A percentile compares a stretch with the other conserved stretches of the same genome.
These are phyloP conservation scores for Maccullochella peelii DNA, from an alignment of 2,113 vertebrate species.

Conservation along the genomic window DNA sequence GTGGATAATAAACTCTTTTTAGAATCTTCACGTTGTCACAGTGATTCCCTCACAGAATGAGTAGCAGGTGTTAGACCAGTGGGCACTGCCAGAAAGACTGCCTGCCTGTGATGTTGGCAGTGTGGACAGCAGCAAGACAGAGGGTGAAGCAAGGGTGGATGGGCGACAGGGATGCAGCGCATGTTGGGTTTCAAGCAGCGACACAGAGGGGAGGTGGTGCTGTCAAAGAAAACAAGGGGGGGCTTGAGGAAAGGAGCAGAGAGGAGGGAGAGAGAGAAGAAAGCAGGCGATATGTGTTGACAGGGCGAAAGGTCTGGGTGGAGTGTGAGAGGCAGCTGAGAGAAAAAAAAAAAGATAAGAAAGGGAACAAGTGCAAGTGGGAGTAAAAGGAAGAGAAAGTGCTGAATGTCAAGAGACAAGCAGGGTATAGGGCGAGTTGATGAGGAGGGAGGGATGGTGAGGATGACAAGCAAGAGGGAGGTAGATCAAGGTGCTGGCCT, in stretches of 20 bases:
- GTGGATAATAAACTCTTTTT: not conserved
- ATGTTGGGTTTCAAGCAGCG: constrained; percentile 43
- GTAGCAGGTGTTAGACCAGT: constrained; percentile 67
- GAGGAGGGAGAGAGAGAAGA: constrained; percentile 12
- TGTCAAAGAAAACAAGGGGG: constrained; percentile 31
- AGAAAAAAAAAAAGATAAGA: constrained; percentile 5
- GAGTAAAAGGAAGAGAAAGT: not conserved
- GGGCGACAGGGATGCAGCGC: constrained; percentile 27
- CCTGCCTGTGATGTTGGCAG: constrained; percentile 15
- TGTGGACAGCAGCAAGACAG: constrained; percentile 47
- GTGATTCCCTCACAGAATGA: not conserved
- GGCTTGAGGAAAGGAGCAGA: not conserved
- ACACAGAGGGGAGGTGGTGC: constrained; percentile 34
- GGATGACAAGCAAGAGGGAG: not conserved
- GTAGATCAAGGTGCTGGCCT: not conserved
- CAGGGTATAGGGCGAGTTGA: not conserved
- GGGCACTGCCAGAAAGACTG: constrained; percentile 39
- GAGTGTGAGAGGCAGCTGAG: constrained; percentile 15
- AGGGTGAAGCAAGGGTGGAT: constrained; percentile 30
- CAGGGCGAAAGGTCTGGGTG: constrained; percentile 36
- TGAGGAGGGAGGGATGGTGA: not conserved
- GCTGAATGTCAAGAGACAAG: constrained; percentile 5
- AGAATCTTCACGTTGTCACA: constrained; percentile 11
- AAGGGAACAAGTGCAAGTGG: not conserved
- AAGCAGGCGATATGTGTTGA: constrained; percentile 23